These are phyloP conservation scores for Ruditapes philippinarum DNA, from an alignment of 1,140 invertebrate species.

Conservation along the genomic window DNA sequence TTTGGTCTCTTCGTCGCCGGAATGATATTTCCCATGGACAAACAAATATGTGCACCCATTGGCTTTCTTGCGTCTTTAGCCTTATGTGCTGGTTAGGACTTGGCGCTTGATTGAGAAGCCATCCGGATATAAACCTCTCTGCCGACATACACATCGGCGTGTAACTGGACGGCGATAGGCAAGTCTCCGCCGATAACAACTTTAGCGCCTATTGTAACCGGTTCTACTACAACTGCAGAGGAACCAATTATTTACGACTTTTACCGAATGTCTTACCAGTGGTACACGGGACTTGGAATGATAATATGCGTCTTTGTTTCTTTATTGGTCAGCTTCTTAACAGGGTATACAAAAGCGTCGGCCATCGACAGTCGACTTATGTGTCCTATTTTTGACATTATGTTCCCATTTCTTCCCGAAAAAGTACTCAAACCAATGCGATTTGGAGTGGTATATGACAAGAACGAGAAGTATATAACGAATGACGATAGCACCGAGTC, in stretches of 20 bases:
- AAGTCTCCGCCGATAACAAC: slow-evolving; percentile 2
- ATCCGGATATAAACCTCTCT: slow-evolving; percentile 87
- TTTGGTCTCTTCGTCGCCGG: slow-evolving; percentile 23
- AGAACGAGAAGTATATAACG: slow-evolving; percentile 53
- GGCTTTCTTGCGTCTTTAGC: slow-evolving; percentile 91
- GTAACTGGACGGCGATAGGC: slow-evolving; percentile 63
- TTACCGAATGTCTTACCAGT: slow-evolving; percentile 94
- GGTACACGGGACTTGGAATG: slow-evolving; percentile 92
- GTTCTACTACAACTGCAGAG: background rate
- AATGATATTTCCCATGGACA: slow-evolving; percentile 40
- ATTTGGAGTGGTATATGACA: slow-evolving; percentile 74
- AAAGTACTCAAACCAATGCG: slow-evolving; percentile 62
- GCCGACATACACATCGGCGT: slow-evolving; percentile 88
- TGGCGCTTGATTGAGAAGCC: slow-evolving; percentile 89
- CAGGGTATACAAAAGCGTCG: slow-evolving; percentile 65
- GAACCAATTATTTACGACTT: slow-evolving; percentile 79
- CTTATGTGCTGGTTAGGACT: slow-evolving; percentile 94
- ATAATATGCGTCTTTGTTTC: slow-evolving; percentile 89
- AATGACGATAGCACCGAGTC: background rate
- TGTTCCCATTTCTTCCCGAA: slow-evolving; percentile 73
- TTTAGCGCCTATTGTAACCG: background rate
- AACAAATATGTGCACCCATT: slow-evolving; percentile 90
- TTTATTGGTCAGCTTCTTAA: slow-evolving; percentile 89
- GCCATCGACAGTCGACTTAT: slow-evolving; percentile 66
- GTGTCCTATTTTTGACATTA: slow-evolving; percentile 69